phyloP scores from a whole-genome alignment of 2,888 invertebrate genomes.

The Metopia argyrocephala region DNA sequence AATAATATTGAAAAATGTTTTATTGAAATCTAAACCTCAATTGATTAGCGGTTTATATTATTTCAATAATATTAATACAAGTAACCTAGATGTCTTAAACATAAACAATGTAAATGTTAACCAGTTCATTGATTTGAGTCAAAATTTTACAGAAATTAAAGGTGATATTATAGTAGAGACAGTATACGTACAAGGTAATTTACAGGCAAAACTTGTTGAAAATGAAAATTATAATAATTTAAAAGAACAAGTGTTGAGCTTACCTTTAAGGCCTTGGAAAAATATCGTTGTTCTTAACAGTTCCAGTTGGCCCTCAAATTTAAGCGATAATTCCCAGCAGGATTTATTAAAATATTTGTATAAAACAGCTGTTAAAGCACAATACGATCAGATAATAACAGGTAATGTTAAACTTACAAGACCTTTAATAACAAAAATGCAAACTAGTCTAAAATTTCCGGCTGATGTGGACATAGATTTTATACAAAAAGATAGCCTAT shows the following conservation, averaged over 20 bases:
- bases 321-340: constrained; percentile 47
- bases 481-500: constrained; percentile 71
- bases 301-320: constrained; percentile 66
- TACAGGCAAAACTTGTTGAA: constrained; percentile 62
- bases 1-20: constrained; percentile 69
- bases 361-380: constrained; percentile 70
- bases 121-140: constrained; percentile 69
- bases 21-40: constrained; percentile 70
- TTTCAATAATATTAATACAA: constrained; percentile 66
- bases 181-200: constrained; percentile 67
- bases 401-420: constrained; percentile 70
- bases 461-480: constrained; percentile 68
- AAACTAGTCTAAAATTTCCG: constrained; percentile 65
- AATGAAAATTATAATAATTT: constrained; percentile 55
- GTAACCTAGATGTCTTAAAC: constrained; percentile 69
- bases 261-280: constrained; percentile 67
- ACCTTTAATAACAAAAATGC: constrained; percentile 67
- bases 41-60: constrained; percentile 70
- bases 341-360: constrained; percentile 70
- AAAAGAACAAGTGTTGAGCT: constrained; percentile 43
- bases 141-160: constrained; percentile 61
- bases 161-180: constrained; percentile 69
- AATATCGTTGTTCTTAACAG: constrained; percentile 70
- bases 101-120: constrained; percentile 68
- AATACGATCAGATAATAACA: constrained; percentile 69